Conservation (phyloP, 2,113 vertebrate genomes). For the Psettodes erumei region DNA sequence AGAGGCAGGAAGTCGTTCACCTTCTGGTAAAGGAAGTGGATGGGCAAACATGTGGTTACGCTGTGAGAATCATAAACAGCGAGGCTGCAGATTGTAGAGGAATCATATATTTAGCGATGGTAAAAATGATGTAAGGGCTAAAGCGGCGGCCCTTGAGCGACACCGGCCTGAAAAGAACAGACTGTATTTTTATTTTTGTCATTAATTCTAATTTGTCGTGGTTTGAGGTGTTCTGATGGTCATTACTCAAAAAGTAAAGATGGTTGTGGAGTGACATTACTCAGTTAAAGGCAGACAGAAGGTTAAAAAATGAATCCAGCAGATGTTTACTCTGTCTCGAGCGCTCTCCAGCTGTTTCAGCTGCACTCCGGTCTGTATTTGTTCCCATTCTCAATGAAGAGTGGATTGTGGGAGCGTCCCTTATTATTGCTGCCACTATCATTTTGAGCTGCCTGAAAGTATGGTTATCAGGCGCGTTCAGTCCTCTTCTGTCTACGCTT, state of each 20-base stretch:
- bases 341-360: constrained; percentile 41
- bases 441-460: not conserved
- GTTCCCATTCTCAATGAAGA: constrained; percentile 16
- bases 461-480: not conserved
- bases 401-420: not conserved
- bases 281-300: not conserved
- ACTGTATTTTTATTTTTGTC: too few species aligned
- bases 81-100: too few species aligned
- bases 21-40: constrained; percentile 28
- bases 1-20: constrained; percentile 13
- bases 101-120: too few species aligned
- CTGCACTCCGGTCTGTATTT: constrained; percentile 25
- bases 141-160: too few species aligned
- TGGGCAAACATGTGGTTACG: constrained; percentile 19
- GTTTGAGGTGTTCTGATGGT: too few species aligned
- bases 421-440: too few species aligned
- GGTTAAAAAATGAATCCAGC: constrained; percentile 1
- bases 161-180: too few species aligned
- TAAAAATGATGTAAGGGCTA: too few species aligned
- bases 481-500: not conserved
- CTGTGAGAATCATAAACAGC: constrained; percentile 21
- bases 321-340: constrained; percentile 29
- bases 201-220: too few species aligned
- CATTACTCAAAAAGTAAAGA: too few species aligned
- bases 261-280: not conserved